Conservation (phyloP, 1,140 invertebrate genomes). For the Potamilus streckersoni region DNA sequence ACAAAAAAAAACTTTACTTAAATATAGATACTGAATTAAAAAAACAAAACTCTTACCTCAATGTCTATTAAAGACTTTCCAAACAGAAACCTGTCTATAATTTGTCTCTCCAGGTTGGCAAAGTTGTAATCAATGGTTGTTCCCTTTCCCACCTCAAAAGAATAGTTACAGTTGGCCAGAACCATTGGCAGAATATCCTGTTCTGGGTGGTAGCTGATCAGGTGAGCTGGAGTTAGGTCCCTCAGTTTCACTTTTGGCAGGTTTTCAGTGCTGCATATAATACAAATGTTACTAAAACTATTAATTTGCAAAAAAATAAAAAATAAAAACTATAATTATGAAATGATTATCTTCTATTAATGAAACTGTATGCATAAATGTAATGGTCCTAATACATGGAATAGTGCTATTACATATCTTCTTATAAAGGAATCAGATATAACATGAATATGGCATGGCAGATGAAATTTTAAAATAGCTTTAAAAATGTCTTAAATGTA, state of each 20-base stretch:
- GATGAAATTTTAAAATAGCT: no score
- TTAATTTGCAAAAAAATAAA: no score
- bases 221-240: conserved; percentile 32
- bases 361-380: no score
- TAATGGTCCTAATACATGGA: no score
- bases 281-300: conserved; percentile 8
- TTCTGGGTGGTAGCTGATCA: conserved; percentile 46
- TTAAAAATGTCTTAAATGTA: no score
- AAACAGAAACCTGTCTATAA: conserved; percentile 43
- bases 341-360: no score
- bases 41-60: neutral
- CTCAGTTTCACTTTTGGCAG: conserved; percentile 18
- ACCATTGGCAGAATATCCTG: conserved; percentile 49
- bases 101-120: conserved; percentile 41
- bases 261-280: conserved; percentile 13
- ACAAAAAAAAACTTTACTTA: no score
- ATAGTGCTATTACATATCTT: no score
- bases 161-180: conserved; percentile 52
- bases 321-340: no score
- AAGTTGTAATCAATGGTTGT: conserved; percentile 51
- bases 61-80: conserved; percentile 35
- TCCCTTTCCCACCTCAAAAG: conserved; percentile 44
- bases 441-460: no score
- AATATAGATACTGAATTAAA: no score
- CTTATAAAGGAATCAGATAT: no score